phyloP scores from a whole-genome alignment of 2,888 invertebrate genomes.

The Scaptodrosophila latifasciaeformis region DNA sequence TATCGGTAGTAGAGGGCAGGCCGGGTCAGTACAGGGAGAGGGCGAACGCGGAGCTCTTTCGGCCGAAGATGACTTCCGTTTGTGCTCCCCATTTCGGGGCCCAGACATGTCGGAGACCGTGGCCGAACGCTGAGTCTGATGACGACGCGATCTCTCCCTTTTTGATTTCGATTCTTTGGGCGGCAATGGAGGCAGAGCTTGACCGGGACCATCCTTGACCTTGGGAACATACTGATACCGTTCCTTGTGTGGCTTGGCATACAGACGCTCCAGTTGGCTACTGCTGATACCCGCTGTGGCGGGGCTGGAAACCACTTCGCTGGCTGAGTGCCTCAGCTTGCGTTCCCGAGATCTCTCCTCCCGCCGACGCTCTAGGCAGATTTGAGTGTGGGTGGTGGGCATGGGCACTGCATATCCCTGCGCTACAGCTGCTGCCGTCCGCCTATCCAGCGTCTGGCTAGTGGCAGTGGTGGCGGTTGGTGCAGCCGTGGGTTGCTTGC shows the following conservation, averaged over 20 bases:
- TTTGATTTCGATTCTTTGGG: conserved; percentile 54
- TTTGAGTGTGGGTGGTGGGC: conserved; percentile 35
- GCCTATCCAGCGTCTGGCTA: conserved; percentile 43
- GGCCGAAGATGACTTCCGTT: conserved; percentile 74
- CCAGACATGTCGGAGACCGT: conserved; percentile 74
- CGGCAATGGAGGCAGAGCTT: conserved; percentile 32
- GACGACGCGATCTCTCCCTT: conserved; percentile 73
- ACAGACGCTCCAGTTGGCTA: conserved; percentile 68
- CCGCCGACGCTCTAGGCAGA: conserved; percentile 43
- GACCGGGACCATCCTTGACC: conserved; percentile 54
- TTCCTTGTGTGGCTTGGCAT: conserved; percentile 73
- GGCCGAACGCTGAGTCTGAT: conserved; percentile 75
- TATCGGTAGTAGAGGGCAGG: conserved; percentile 73
- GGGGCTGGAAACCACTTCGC: conserved; percentile 70
- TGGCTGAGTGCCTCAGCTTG: conserved; percentile 72
- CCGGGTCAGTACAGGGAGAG: conserved; percentile 75
- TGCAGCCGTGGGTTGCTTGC: conserved; percentile 49
- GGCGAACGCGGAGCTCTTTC: conserved; percentile 73
- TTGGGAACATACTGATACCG: conserved; percentile 74
- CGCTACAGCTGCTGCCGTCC: neutral
- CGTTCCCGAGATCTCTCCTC: conserved; percentile 69
- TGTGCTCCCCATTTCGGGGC: conserved; percentile 59
- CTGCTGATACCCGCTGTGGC: conserved; percentile 28
- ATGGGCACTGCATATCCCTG: conserved; percentile 50
- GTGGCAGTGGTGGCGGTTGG: conserved; percentile 28